These are phyloP conservation scores for Lepus townsendii DNA, from an alignment of 2,797 vertebrate genomes.

Conservation along the genomic window DNA sequence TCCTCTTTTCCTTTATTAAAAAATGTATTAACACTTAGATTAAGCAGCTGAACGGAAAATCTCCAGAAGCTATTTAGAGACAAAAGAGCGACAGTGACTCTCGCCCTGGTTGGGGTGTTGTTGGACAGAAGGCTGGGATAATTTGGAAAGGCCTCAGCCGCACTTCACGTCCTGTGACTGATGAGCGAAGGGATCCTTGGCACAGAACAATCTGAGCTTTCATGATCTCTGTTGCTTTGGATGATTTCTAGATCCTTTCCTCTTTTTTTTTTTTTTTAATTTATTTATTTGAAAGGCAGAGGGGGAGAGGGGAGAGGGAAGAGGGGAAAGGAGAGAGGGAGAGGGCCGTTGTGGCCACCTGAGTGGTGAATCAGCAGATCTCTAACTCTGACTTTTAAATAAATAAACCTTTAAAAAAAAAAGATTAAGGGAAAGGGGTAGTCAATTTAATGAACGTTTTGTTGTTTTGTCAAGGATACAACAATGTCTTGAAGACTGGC, in stretches of 20 bases:
- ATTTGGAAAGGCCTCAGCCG: neutral
- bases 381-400: neutral
- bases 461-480: neutral
- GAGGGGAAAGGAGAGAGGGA: no score
- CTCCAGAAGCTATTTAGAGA: neutral
- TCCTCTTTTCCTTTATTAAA: conserved; percentile 48
- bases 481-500: neutral
- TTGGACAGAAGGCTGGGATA: neutral
- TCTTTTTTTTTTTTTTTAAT: neutral
- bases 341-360: no score
- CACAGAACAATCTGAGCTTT: neutral
- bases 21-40: conserved; percentile 40
- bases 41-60: conserved; percentile 12
- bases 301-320: no score
- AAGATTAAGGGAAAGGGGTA: neutral
- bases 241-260: neutral
- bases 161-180: neutral
- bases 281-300: no score
- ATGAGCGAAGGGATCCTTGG: neutral
- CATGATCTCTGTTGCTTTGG: neutral
- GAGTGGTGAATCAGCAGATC: neutral
- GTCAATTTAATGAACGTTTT: neutral
- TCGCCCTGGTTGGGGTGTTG: neutral
- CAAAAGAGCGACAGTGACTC: neutral
- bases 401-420: neutral